phyloP scores from a whole-genome alignment of 2,888 invertebrate genomes.

The Dolichopus griseipennis region DNA sequence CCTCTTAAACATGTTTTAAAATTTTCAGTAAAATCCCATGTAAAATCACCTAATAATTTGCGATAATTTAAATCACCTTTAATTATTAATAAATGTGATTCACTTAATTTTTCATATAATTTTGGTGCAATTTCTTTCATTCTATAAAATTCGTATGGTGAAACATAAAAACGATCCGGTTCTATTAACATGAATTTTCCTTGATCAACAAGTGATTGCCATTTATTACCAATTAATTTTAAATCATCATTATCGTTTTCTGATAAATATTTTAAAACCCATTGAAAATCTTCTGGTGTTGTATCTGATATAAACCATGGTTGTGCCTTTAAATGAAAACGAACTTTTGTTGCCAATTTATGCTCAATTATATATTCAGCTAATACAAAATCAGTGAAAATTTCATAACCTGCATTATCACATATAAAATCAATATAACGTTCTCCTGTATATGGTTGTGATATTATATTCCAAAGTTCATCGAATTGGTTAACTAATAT shows the following conservation, averaged over 20 bases:
- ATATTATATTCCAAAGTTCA: slow-evolving; percentile 47
- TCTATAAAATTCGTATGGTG: slow-evolving; percentile 63
- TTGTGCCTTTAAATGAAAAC: slow-evolving; percentile 76
- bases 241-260: slow-evolving; percentile 32
- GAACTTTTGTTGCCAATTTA: slow-evolving; percentile 54
- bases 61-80: slow-evolving; percentile 95
- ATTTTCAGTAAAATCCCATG: slow-evolving; percentile 62
- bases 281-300: slow-evolving; percentile 62
- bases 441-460: slow-evolving; percentile 22
- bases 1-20: slow-evolving; percentile 47
- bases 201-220: slow-evolving; percentile 49
- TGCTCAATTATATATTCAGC: slow-evolving; percentile 66
- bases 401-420: slow-evolving; percentile 91
- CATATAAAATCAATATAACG: slow-evolving; percentile 61
- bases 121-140: slow-evolving; percentile 62
- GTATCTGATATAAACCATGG: slow-evolving; percentile 97
- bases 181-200: slow-evolving; percentile 44
- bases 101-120: slow-evolving; percentile 61
- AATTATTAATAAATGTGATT: slow-evolving; percentile 65
- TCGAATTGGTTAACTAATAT: slow-evolving; percentile 56
- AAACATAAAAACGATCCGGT: slow-evolving; percentile 76
- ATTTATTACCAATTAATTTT: slow-evolving; percentile 48
- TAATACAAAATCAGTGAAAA: slow-evolving; percentile 80
- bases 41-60: slow-evolving; percentile 80
- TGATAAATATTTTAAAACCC: slow-evolving; percentile 50